Evolutionary conservation across 2,113 vertebrate genomes (phyloP).

Genomic region (Aspidoscelis tigris): DNA sequence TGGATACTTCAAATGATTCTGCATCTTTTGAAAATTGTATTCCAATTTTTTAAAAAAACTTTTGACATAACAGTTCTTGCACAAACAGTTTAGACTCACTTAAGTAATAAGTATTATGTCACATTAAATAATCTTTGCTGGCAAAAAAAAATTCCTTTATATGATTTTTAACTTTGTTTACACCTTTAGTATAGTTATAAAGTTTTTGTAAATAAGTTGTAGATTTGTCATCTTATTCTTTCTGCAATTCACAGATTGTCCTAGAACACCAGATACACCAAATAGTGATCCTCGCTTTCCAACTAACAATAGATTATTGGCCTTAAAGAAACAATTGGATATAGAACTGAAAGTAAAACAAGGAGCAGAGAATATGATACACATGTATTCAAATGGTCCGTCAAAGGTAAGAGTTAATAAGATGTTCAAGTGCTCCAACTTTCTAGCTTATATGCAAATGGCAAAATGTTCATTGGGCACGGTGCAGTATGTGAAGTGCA

Average conservation of each 20-base stretch:
- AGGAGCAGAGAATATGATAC: conserved; percentile 99
- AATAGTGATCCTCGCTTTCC: conserved; percentile 88
- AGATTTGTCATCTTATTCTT: background rate
- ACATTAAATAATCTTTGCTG: background rate
- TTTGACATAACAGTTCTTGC: no score
- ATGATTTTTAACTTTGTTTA: conserved; percentile 27
- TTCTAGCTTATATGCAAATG: conserved; percentile 12
- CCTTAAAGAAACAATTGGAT: conserved; percentile 94
- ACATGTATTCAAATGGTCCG: conserved; percentile 97
- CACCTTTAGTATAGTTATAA: background rate
- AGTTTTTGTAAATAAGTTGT: fast-evolving
- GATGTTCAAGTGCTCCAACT: background rate
- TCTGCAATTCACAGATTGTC: conserved; percentile 85
- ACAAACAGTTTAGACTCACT: no score
- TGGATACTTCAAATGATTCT: no score
- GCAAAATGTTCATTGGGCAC: background rate
- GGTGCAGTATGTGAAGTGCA: background rate
- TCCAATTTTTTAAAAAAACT: no score
- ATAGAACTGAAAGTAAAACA: conserved; percentile 99
- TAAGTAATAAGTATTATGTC: no score
- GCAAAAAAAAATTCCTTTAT: background rate
- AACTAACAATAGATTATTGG: conserved; percentile 88
- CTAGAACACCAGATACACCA: conserved; percentile 93
- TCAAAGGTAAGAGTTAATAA: conserved; percentile 87
- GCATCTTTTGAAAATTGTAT: no score